Evolutionary conservation across 2,113 vertebrate species (phyloP), one percentile per base, ranked within the genome.

Genomic region (Bujurquina vittata): DNA sequence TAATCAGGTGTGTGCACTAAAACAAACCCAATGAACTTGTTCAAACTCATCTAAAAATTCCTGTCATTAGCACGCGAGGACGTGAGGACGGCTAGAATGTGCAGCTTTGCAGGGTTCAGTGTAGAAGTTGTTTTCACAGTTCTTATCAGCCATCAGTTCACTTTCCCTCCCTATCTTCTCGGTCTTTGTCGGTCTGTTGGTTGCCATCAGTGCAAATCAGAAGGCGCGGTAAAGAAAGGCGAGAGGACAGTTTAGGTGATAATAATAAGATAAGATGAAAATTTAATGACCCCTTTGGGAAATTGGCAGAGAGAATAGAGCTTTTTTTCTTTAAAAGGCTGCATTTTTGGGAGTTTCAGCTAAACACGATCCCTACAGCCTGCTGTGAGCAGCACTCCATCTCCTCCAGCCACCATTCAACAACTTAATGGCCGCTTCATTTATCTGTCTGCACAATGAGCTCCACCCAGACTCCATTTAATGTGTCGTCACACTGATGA

Each of bases 241-340:
- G 6, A 72, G 43, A 52, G 65, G 43, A 72, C 0, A n/a, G 26
- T 52, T 72, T 72, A 52, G 65, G 43, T 72, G 65, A 72, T 72
- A 72, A 52, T 69, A 69, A 69, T 52, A 52, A 72, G 43, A 72
- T 52, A 72, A 72, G 10, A 52, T 72, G 65, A 18, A 72, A 31
- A 72, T 72, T 31, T 31, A 72, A 72, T 72, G 65, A 31, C 43
- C 43, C 43, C 65, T 46, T 72, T 72, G 65, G 26, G 65, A 52
- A 72, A 29, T 46, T 49, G 43, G 65, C 43, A 72, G 43, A 72
- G 49, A 31, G 65, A n/a, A 72, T 31, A 18, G 43, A 20, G 43
- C 43, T 52, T 72, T 2, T 49, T 54, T 49, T 72, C 26, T 72
- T 72, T 52, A 20, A 2, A 72, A 31, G 23, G 43, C 65, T 31